Evolutionary conservation across 2,797 vertebrate species (phyloP), one percentile per base, ranked within the genome.

Genomic region (Salmo trutta): DNA sequence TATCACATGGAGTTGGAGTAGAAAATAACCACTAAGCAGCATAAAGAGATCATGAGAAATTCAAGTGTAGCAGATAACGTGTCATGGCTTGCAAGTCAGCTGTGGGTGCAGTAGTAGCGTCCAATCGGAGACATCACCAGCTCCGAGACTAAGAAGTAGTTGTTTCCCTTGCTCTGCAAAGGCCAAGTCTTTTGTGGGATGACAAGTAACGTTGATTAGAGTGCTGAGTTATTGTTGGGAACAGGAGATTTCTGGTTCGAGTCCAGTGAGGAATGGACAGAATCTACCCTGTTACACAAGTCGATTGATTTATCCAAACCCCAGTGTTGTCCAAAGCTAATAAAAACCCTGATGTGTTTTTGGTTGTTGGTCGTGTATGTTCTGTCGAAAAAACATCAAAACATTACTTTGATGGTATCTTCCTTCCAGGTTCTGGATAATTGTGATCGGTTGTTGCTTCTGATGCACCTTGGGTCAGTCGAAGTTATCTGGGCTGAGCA

Each of bases 401-500:
- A 47, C 41, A 47, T 47, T 10, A 47, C 41, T 47, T 41, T 47
- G 41, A 47, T 47, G 10, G 41, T 47, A 47, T 47, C 41, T 47
- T 47, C 41, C 41, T 47, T 47, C 41, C 41, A 47, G 10, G 41
- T 47, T 47, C 41, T 56, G 5, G n/a, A 3, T 59, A n/a, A 59
- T 59, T 59, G 56, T 59, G n/a, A 8, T 7, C 56, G 21, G 56
- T 59, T 59, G 56, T 59, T 59, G 56, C n/a, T 59, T 59, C 8
- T 59, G 19, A 21, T 8, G 7, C 56, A 59, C 56, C 56, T 59
- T 2, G n/a, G 56, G n/a, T 59, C 56, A 59, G 19, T 59, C n/a
- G 77, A 88, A 78, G 83, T 86, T 88, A 79, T 86, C 68, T 75
- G 77, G 76, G 41, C 80, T 81, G 84, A 80, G 70, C 71, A 71